Conservation (phyloP, 2,113 vertebrate genomes). For the Psilopsiagon aurifrons region DNA sequence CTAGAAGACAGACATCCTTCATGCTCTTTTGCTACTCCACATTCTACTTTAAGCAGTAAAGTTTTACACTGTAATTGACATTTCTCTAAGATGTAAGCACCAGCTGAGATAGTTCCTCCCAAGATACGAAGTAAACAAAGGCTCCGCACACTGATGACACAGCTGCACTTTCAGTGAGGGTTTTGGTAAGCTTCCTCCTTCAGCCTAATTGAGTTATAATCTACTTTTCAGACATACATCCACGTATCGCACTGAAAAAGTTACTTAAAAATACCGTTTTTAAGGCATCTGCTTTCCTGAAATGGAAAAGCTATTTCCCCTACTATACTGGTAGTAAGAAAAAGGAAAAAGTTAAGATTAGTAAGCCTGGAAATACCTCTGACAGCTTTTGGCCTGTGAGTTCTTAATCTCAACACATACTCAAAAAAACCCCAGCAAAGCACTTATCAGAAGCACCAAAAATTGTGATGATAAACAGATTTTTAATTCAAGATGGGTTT, state of each 20-base stretch:
- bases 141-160: not conserved
- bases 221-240: not conserved
- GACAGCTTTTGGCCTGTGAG: not conserved
- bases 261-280: not conserved
- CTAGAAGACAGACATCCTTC: constrained; percentile 71
- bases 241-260: not conserved
- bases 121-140: not conserved
- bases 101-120: not conserved
- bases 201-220: not conserved
- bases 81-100: not conserved
- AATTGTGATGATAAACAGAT: not conserved
- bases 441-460: not conserved
- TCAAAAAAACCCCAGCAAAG: not conserved
- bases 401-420: not conserved
- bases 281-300: not conserved
- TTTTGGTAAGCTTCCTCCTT: not conserved
- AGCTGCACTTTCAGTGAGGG: not conserved
- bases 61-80: not conserved
- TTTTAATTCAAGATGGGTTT: not conserved
- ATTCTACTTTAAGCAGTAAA: not conserved
- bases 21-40: not conserved
- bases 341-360: not conserved
- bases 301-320: not conserved
- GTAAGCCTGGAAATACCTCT: not conserved
- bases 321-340: not conserved